Evolutionary conservation across 1,140 invertebrate species (phyloP).

Genomic region (Zaprionus lachaisei): DNA sequence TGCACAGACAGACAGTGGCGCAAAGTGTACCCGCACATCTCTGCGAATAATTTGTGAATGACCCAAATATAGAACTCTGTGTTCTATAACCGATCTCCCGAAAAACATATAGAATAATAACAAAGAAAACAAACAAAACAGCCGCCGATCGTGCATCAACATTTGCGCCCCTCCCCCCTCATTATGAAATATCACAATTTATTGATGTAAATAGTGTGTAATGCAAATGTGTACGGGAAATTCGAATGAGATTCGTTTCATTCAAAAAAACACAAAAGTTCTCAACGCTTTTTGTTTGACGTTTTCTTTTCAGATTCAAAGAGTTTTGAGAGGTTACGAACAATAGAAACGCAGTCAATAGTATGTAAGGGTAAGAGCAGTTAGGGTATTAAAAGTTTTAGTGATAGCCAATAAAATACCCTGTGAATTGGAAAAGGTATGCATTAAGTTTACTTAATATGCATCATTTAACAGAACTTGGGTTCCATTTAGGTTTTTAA

Average conservation of each 20-base stretch:
- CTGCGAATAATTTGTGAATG: slow-evolving; percentile 39
- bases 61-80: slow-evolving; percentile 26
- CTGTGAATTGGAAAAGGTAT: neutral
- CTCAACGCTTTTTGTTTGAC: slow-evolving; percentile 6
- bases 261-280: slow-evolving; percentile 10
- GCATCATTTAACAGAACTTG: neutral
- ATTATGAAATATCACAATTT: slow-evolving; percentile 41
- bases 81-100: slow-evolving; percentile 13
- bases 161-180: neutral
- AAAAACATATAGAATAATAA: slow-evolving; percentile 21
- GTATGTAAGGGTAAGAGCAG: neutral
- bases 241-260: slow-evolving; percentile 5
- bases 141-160: slow-evolving; percentile 26
- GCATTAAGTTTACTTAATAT: too few species aligned
- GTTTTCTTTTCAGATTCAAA: neutral
- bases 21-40: slow-evolving; percentile 3
- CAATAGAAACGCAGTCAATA: slow-evolving; percentile 34
- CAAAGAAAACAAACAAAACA: slow-evolving; percentile 21
- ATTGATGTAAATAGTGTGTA: slow-evolving; percentile 33
- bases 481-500: neutral
- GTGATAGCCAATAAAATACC: neutral
- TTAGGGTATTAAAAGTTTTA: neutral
- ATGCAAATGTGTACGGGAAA: neutral
- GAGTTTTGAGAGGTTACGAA: neutral
- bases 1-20: neutral